Percentiles rank a stretch among this genome's conserved stretches.
These are phyloP conservation scores for Linyphia triangularis DNA, from an alignment of 2,888 invertebrate genomes.

Conservation along the genomic window DNA sequence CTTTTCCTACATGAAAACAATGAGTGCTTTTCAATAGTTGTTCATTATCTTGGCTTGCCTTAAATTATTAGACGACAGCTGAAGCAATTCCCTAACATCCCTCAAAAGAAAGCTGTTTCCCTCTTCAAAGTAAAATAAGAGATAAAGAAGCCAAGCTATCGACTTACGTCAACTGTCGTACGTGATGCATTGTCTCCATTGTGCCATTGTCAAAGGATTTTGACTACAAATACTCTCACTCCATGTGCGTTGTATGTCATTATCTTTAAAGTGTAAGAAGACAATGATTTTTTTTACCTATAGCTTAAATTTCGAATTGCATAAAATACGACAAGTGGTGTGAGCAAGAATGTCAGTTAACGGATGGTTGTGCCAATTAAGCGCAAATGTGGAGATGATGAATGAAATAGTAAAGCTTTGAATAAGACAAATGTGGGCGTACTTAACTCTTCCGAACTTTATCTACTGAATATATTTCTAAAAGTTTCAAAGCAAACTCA, in stretches of 20 bases:
- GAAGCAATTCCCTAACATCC: slow-evolving; percentile 23
- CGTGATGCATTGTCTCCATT: slow-evolving; percentile 43
- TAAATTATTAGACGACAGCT: slow-evolving; percentile 34
- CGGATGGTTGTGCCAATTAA: slow-evolving; percentile 27
- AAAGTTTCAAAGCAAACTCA: too few relatives aligned
- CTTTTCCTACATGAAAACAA: slow-evolving; percentile 26
- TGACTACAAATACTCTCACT: slow-evolving; percentile 11
- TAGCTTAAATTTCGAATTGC: background rate
- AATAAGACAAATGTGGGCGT: background rate
- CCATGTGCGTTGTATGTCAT: slow-evolving; percentile 7
- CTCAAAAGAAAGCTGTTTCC: slow-evolving; percentile 40
- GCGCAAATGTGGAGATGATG: background rate
- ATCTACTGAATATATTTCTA: too few relatives aligned
- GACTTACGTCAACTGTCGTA: slow-evolving; percentile 40
- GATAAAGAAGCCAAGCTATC: slow-evolving; percentile 36
- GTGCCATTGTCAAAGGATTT: slow-evolving; percentile 31
- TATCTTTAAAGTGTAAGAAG: slow-evolving; percentile 26
- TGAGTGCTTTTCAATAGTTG: slow-evolving; percentile 15
- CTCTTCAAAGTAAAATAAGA: slow-evolving; percentile 33
- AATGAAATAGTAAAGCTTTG: background rate
- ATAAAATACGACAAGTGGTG: background rate
- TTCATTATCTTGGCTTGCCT: slow-evolving; percentile 34
- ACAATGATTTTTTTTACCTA: slow-evolving; percentile 6
- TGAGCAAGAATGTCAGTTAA: slow-evolving; percentile 14
- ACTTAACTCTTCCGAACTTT: too few relatives aligned